Percentiles rank a stretch among this genome's conserved stretches.
phyloP scores from a whole-genome alignment of 2,113 vertebrate species.

The Girardinichthys multiradiatus region DNA sequence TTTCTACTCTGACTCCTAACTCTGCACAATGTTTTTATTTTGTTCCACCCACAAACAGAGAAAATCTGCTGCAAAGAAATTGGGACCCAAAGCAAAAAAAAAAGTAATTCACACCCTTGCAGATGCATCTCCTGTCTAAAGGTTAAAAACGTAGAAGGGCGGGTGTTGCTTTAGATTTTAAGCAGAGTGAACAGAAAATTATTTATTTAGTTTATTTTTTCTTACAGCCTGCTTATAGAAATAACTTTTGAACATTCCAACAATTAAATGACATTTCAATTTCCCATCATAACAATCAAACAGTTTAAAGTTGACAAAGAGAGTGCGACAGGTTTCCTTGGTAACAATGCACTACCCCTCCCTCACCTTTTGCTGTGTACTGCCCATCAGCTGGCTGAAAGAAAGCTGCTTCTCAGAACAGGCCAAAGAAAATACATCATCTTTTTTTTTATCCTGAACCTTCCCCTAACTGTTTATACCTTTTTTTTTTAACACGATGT shows the following conservation, averaged over 20 bases:
- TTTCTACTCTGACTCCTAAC: no score
- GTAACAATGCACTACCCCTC: no score
- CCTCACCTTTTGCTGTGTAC: not conserved
- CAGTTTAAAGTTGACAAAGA: not conserved
- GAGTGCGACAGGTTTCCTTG: no score
- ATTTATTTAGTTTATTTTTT: not conserved
- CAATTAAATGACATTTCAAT: not conserved
- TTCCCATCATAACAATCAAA: not conserved
- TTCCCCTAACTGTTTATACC: no score
- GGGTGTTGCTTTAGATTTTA: not conserved
- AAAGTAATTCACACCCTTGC: not conserved
- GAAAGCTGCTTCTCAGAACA: not conserved
- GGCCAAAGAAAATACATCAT: not conserved
- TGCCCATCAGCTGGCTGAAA: not conserved
- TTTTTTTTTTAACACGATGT: no score
- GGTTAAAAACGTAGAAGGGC: not conserved
- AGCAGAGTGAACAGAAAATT: not conserved
- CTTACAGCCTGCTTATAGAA: not conserved
- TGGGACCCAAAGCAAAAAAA: not conserved
- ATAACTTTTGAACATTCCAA: not conserved
- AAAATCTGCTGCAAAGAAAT: not conserved
- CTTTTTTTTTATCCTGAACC: no score
- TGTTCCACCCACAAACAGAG: not conserved
- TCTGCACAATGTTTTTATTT: not conserved
- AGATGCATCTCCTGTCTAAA: not conserved